These are phyloP conservation scores for Stichodactyla mertensii DNA, from an alignment of 64 coral and sea anemone genomes.

Conservation along the genomic window DNA sequence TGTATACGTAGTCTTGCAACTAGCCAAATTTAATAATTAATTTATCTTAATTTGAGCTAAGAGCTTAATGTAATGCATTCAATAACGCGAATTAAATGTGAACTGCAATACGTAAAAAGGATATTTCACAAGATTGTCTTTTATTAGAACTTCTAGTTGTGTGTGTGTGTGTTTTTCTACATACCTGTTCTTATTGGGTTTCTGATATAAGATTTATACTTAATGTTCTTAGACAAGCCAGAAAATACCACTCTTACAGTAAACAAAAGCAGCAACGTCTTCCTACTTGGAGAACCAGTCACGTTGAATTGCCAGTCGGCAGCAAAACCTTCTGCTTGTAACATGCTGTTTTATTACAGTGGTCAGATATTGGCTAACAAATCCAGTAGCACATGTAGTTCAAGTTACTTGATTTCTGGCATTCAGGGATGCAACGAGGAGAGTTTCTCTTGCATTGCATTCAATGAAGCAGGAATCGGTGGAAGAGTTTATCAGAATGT, in stretches of 20 bases:
- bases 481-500: slow-evolving; percentile 5
- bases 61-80: no score
- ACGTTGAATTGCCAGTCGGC: slow-evolving; percentile 18
- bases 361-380: background rate
- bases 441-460: background rate
- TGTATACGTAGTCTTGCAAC: no score
- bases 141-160: no score
- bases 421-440: slow-evolving; percentile 19
- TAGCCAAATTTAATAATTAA: no score
- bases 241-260: slow-evolving; percentile 22
- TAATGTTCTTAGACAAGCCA: slow-evolving; percentile 41
- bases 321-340: slow-evolving; percentile 7
- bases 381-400: background rate
- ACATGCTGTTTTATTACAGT: background rate
- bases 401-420: background rate
- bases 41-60: no score
- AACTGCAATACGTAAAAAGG: no score
- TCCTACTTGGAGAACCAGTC: slow-evolving; percentile 16
- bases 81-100: no score
- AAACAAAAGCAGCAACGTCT: slow-evolving; percentile 18
- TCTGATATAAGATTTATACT: background rate
- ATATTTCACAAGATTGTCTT: no score
- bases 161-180: no score
- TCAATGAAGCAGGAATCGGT: background rate
- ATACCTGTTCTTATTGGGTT: no score